Conservation (phyloP, 1,140 invertebrate species). For the Harlomillsia oculata region DNA sequence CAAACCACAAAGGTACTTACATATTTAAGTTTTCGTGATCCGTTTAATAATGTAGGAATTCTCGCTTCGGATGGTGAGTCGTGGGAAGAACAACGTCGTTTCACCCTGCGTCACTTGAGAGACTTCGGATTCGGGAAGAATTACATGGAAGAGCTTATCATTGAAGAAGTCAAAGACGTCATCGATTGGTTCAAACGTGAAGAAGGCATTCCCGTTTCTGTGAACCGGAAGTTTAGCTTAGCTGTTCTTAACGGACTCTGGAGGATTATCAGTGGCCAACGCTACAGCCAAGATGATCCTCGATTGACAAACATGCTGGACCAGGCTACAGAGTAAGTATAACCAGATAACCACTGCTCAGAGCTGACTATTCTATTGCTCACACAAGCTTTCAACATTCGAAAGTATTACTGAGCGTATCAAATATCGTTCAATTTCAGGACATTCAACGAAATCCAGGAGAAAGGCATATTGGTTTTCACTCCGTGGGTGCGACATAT, state of each 20-base stretch:
- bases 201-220: neutral
- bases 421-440: neutral
- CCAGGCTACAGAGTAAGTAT: neutral
- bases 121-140: conserved; percentile 23
- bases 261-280: conserved; percentile 68
- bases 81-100: conserved; percentile 18
- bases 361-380: neutral
- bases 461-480: neutral
- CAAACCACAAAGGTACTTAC: neutral
- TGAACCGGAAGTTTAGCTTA: conserved; percentile 21
- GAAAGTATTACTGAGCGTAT: neutral
- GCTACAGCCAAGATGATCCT: conserved; percentile 42
- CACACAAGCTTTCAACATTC: neutral
- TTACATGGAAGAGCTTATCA: conserved; percentile 13
- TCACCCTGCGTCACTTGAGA: conserved; percentile 17
- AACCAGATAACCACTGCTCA: too few species aligned
- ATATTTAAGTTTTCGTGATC: neutral
- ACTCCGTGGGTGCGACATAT: conserved; percentile 57
- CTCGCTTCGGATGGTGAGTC: conserved; percentile 1
- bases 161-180: conserved; percentile 10
- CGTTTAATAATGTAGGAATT: conserved; percentile 4
- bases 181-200: conserved; percentile 1
- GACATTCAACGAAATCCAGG: neutral
- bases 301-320: neutral
- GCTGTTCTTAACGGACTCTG: conserved; percentile 69